phyloP scores from a whole-genome alignment of 2,113 vertebrate genomes.

The Pedetes capensis region DNA sequence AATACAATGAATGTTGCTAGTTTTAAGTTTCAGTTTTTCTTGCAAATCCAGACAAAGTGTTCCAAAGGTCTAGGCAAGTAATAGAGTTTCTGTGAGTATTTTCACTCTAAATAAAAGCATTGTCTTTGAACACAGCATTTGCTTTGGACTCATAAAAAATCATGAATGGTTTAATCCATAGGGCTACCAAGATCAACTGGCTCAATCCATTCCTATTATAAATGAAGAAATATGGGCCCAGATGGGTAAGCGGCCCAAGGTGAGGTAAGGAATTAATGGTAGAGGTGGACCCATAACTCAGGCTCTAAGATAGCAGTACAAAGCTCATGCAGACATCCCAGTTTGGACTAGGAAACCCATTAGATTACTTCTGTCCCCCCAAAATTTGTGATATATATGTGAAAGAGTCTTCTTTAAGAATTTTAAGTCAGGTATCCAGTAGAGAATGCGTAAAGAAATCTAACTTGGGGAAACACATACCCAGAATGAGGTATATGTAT shows the following conservation, averaged over 20 bases:
- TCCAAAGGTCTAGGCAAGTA: slow-evolving; percentile 16
- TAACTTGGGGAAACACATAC: neutral
- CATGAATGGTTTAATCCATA: neutral
- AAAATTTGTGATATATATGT: neutral
- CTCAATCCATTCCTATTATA: neutral
- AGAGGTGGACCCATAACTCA: neutral
- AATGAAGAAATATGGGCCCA: neutral
- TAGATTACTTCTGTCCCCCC: neutral
- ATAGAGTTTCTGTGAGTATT: slow-evolving; percentile 18
- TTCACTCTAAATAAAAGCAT: slow-evolving; percentile 24
- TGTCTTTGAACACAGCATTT: slow-evolving; percentile 22
- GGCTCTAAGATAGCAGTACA: neutral
- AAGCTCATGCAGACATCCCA: neutral
- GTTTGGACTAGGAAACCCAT: neutral
- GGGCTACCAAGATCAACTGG: neutral
- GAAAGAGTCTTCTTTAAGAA: neutral
- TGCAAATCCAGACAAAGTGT: slow-evolving; percentile 38
- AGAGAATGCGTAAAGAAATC: neutral
- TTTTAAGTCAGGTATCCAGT: neutral
- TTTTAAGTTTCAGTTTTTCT: slow-evolving; percentile 57
- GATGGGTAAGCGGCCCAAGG: neutral
- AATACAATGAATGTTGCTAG: slow-evolving; percentile 19
- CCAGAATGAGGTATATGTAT: neutral
- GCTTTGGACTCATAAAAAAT: slow-evolving; percentile 8
- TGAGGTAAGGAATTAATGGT: neutral